Conservation (phyloP, 2,888 invertebrate genomes). For the Petrolisthes cinctipes region DNA sequence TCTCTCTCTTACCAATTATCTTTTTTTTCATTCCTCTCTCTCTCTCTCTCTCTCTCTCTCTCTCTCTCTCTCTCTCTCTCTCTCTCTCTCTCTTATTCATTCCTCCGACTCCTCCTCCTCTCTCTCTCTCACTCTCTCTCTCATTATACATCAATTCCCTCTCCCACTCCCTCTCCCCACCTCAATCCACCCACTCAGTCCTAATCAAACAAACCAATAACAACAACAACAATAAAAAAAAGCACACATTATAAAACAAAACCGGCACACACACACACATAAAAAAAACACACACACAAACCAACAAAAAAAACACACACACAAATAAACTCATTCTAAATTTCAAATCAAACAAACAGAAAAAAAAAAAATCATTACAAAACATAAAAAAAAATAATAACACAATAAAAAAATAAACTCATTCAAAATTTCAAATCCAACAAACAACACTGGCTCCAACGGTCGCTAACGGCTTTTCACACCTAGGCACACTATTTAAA, state of each 20-base stretch:
- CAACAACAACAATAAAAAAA: too few relatives aligned
- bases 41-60: neutral
- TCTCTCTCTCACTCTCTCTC: neutral
- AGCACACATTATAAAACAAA: too few relatives aligned
- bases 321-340: neutral
- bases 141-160: too few relatives aligned
- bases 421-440: too few relatives aligned
- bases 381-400: too few relatives aligned
- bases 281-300: neutral
- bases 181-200: too few relatives aligned
- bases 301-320: neutral
- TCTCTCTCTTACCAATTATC: too few relatives aligned
- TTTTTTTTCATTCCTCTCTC: neutral
- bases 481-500: neutral
- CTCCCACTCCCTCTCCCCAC: neutral
- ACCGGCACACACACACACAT: neutral
- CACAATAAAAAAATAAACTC: too few relatives aligned
- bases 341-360: neutral
- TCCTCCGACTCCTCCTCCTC: slow-evolving; percentile 1
- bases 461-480: too few relatives aligned
- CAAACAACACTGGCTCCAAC: too few relatives aligned
- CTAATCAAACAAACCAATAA: too few relatives aligned
- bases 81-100: neutral
- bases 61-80: neutral
- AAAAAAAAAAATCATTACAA: neutral